phyloP scores from a whole-genome alignment of 2,113 vertebrate genomes.

The Myiozetetes cayanensis region DNA sequence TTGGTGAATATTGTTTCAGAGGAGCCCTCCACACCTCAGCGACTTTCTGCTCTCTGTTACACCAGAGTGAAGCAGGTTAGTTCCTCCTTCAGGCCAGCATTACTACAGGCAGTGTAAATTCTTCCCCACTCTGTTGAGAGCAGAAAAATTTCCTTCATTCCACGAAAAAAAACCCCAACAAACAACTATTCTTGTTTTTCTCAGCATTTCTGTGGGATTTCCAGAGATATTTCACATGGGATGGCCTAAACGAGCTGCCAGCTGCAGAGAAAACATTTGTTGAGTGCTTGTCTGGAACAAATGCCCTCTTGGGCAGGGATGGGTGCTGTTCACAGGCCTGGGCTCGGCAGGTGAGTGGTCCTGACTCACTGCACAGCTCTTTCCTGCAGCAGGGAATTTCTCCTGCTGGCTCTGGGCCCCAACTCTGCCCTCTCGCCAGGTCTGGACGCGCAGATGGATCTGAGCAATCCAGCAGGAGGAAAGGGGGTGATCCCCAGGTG shows the following conservation, averaged over 20 bases:
- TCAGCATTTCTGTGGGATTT: slow-evolving; percentile 14
- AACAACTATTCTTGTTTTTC: neutral
- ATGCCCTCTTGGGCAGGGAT: neutral
- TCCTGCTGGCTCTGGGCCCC: neutral
- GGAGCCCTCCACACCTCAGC: neutral
- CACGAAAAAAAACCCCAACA: neutral
- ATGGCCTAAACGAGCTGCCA: neutral
- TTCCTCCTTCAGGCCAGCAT: slow-evolving; percentile 23
- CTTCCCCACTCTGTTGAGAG: neutral
- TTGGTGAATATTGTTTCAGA: neutral
- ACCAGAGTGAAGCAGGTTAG: neutral
- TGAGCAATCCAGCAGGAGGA: neutral
- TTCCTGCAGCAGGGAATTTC: neutral
- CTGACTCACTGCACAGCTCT: neutral
- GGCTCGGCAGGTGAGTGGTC: neutral
- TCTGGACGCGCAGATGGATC: rapidly evolving
- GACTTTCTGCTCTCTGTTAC: slow-evolving; percentile 12
- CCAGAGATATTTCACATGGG: neutral
- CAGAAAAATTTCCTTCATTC: neutral
- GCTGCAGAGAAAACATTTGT: neutral
- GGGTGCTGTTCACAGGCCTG: neutral
- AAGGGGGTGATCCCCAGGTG: neutral
- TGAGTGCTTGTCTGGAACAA: neutral
- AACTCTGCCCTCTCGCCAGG: neutral
- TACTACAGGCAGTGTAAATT: slow-evolving; percentile 14